Base-by-base conservation (phyloP, 2,113 vertebrate genomes). In the Sylvia atricapilla region DNA sequence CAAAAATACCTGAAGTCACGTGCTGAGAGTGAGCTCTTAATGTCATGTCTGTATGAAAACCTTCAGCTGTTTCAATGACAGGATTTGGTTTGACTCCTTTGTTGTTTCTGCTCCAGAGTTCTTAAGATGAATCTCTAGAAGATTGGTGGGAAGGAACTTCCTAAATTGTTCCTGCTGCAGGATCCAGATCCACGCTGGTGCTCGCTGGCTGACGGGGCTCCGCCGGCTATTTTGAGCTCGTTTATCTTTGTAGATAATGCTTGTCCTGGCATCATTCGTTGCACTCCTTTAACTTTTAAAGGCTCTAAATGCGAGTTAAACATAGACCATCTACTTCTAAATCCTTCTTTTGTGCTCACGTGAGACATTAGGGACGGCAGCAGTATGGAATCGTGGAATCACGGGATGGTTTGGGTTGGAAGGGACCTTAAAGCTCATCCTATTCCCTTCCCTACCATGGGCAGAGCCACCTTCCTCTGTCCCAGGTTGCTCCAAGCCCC, bases 191-290 rank as follows among this genome's bases (percentile, higher is more conserved):
- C 24, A 31, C 0, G 53, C 74, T 8, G 31, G 58, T 37, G 74
- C 80, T 84, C 1, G 0, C 68, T 33, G 60, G 17, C 68, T 44
- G 55, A 14, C 35, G 10, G 31, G 62, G 63, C 58, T 56, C 69
- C 56, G 52, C 73, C 0, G 9, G 66, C 93, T 96, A 95, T 95
- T 96, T 95, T 96, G 58, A 90, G 94, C 79, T 92, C 63, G 13
- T 96, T 93, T 95, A 84, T 95, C 94, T 92, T 53, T 55, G 43
- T 33, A 89, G 94, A 84, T 97, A 97, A 95, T 96, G 96, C 95
- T 96, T 77, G 87, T 73, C 87, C 95, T 96, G 96, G 94, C 95
- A 95, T 91, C 89, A 5, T 72, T 82, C 15, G 1, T 89, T 82
- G 73, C 18, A 55, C 89, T 94, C 64, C 79, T 92, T 90, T 84